A percentile compares a stretch with the other conserved stretches of the same genome.
Evolutionary conservation across 1,140 invertebrate genomes (phyloP).

Genomic region (Nomia melanderi): DNA sequence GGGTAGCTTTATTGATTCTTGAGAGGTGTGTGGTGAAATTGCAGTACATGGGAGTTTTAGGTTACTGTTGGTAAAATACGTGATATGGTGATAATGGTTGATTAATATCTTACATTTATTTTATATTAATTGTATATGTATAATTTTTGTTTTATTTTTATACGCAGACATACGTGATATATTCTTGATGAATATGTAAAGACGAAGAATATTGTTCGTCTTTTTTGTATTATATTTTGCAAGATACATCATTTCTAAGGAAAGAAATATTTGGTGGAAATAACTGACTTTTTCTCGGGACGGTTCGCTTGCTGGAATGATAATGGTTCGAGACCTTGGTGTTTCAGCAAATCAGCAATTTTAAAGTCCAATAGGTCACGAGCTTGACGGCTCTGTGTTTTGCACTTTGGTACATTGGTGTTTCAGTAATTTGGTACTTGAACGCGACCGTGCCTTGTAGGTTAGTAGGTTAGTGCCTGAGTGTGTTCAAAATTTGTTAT

Average conservation of each 20-base stretch:
- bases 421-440: constrained; percentile 6
- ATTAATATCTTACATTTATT: no score
- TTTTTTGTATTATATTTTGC: neutral
- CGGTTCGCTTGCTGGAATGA: neutral
- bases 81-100: no score
- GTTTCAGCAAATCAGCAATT: neutral
- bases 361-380: neutral
- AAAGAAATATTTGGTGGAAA: neutral
- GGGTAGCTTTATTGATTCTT: no score
- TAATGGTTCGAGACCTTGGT: constrained; percentile 6
- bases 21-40: no score
- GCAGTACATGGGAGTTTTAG: no score
- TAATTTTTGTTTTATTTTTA: no score
- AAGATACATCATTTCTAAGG: neutral
- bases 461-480: neutral
- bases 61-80: no score
- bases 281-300: neutral
- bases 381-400: constrained; percentile 1
- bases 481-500: neutral
- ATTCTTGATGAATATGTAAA: no score
- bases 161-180: no score
- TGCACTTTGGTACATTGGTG: neutral
- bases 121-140: no score
- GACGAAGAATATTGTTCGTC: no score
- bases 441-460: neutral